Base-by-base conservation (phyloP, 2,797 vertebrate species). In the Brachyrhaphis roseni region DNA sequence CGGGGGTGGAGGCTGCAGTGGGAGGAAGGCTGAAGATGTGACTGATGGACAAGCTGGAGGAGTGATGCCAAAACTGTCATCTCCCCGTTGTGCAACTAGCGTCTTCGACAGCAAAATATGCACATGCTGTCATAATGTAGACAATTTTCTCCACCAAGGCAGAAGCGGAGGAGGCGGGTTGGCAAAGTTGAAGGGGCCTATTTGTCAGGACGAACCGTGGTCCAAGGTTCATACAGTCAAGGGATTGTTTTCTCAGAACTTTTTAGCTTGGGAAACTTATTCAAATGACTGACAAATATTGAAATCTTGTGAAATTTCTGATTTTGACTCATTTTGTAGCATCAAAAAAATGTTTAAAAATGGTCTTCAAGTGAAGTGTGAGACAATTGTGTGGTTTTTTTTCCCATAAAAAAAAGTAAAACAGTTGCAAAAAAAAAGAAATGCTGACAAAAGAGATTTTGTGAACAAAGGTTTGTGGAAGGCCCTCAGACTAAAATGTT, bases 21-120 rank as follows among this genome's bases (percentile, higher is more conserved):
- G 87, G 88, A 89, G 74, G 90, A 75, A 76, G 75, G 47, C 83
- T 86, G 85, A 77, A 39, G 83, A 82, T 80, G 83, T 89, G 84
- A 91, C 53, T 90, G 90, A 92, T 1, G 79, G 87, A 90, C 77
- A 72, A 78, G 76, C 74, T 55, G 86, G 79, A 83, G 87, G 89
- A 86, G 75, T 70, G 80, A 84, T 83, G 72, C 79, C 77, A 80
- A 36, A 26, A 75, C 86, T 86, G 90, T 89, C 89, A 91, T 74
- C 79, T 76, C 74, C 83, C 75, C 57, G 75, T 62, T 28, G 41
- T 80, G 85, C 81, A 79, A 82, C 86, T 90, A 88, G 80, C 84
- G 81, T 88, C 81, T 83, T 81, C 64, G 39, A 74, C 76, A 80
- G 41, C 49, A 84, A 62, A 78, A 26, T 80, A 75, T 64, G 74